Evolutionary conservation across 64 coral and sea anemone genomes (phyloP).

Genomic region (Montipora cactus): DNA sequence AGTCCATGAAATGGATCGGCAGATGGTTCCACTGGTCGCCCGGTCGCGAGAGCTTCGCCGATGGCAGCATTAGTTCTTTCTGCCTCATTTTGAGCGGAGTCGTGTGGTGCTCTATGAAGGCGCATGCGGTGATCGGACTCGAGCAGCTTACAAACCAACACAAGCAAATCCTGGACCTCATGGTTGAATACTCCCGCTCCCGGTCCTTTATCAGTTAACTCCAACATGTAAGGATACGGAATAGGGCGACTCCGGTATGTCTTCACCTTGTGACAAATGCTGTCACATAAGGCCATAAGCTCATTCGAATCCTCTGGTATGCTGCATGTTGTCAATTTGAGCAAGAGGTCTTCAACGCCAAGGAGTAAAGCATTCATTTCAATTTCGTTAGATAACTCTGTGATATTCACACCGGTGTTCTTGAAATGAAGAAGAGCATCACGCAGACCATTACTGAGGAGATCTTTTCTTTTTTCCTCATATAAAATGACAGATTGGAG

Average conservation of each 20-base stretch:
- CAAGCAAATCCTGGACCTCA: conserved; percentile 64
- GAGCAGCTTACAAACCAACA: conserved; percentile 62
- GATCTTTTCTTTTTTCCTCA: conserved; percentile 61
- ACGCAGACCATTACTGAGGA: conserved; percentile 39
- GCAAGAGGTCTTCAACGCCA: conserved; percentile 45
- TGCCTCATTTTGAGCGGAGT: conserved; percentile 1
- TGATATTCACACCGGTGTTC: conserved; percentile 37
- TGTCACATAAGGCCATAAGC: conserved; percentile 36
- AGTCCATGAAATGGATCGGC: conserved; percentile 57
- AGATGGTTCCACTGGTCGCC: conserved; percentile 37
- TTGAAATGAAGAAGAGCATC: conserved; percentile 48
- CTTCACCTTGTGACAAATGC: conserved; percentile 39
- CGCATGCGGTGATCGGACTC: conserved; percentile 63
- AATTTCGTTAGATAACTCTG: conserved; percentile 20
- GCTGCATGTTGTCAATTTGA: conserved; percentile 40
- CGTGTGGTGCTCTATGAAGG: conserved; percentile 51
- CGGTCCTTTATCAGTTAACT: conserved; percentile 51
- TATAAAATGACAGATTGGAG: conserved; percentile 47
- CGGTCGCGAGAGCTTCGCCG: conserved; percentile 36
- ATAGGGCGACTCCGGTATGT: conserved; percentile 29
- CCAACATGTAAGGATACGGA: conserved; percentile 20
- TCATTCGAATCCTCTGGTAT: conserved; percentile 49
- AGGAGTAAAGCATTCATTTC: conserved; percentile 55
- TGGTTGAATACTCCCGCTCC: conserved; percentile 51
- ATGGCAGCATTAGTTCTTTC: conserved; percentile 60